Base-by-base conservation (phyloP, 2,888 invertebrate species). In the Dynastes hyllus region DNA sequence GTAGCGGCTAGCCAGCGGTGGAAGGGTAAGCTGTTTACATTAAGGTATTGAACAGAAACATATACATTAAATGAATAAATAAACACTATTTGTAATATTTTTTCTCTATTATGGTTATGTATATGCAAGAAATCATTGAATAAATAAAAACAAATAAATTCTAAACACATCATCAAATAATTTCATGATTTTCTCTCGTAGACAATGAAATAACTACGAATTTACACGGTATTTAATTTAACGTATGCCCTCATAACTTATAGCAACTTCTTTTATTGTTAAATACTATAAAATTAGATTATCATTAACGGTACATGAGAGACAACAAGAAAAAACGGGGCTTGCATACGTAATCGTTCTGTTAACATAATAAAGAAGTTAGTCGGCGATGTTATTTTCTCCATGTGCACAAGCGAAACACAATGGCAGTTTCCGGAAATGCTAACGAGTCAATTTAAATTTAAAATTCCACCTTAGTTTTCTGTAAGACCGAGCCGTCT, bases 401-500 rank as follows among this genome's bases (percentile, higher is more conserved):
- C 22, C 51, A 51, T 70, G 13, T 53, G 27, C 27, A 50, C 53
- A 11, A 50, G 22, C 0, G 69, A 70, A 53, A 53, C 22, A 32
- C 29, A 70, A 70, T 53, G 51, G 53, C 53, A 13, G 27, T 29
- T 50, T 70, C 53, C 51, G 29, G 50, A 70, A 70, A 70, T 70
- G 69, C 51, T 70, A 70, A 70, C 51, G 69, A 70, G 69, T 70
- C 22, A 70, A 70, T 45, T 70, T 69, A 37, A 70, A 70, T 45
- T 70, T 67, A 67, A 67, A 67, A 67, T 67, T 67, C 67, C 27
- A 22, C 50, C 51, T 50, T 8, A 27, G 32, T 53, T 70, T 70
- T 70, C 29, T 53, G 27, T 70, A 70, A 53, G 51, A 29, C 27
- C 5, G 51, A 16, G 53, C 2, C 50, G 27, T 29, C 69, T 70